Evolutionary conservation across 2,113 vertebrate species (phyloP), one percentile per base, ranked within the genome.

Genomic region (Nothobranchius furzeri): DNA sequence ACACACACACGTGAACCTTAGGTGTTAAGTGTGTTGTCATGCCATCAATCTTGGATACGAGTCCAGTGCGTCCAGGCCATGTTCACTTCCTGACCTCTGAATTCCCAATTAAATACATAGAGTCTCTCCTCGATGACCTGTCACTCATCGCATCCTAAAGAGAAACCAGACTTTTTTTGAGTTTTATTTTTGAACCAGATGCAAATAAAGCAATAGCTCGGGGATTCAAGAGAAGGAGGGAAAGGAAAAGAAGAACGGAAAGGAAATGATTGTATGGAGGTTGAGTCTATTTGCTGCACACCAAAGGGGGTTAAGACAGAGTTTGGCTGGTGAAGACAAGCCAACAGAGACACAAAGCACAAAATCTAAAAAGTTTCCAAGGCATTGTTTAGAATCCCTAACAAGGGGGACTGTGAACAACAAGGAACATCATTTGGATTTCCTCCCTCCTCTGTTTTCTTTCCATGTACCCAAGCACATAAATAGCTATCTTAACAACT

Each of bases 401-500:
- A 92, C 90, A 91, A 92, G 91, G 65, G 88, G 85, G 88, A 89
- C 82, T 88, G 78, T 65, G 75, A 87, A 89, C 76, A 88, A 92
- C 85, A 89, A 88, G 77, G 84, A 87, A 91, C 88, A 90, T 85
- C 58, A 91, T 93, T 89, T 90, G 82, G 86, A 85, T 87, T 80
- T 64, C 66, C 72, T 46, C 79, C 70, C 83, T 10, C 73, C 69
- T 75, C 68, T 79, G 68, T 82, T 88, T 81, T 68, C 56, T 85
- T 90, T 85, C 64, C 82, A 78, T 83, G 85, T 90, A 88, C 85
- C 81, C 84, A 89, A 82, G 84, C 77, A 84, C 88, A 91, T 89
- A 92, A 93, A 93, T 92, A 92, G 88, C 90, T 90, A 89, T 89
- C 88, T 91, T 91, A 89, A 90, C 88, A 89, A 88, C 87, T 90